Percentiles rank a stretch among this genome's conserved stretches.
Evolutionary conservation across 2,113 vertebrate genomes (phyloP).

Genomic region (Tympanuchus pallidicinctus): DNA sequence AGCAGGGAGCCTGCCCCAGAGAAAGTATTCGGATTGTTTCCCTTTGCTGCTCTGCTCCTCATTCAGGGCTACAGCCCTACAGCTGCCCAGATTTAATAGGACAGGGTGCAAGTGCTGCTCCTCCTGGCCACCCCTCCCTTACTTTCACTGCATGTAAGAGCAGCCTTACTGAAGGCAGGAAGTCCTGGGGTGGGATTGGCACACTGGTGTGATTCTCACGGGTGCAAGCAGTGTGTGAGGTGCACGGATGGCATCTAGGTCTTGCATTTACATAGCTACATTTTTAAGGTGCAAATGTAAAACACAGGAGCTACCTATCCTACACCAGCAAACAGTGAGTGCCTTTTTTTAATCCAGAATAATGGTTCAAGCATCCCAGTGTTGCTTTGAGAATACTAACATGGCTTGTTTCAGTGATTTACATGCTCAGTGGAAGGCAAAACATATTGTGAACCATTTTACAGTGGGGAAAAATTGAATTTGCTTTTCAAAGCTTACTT

Average conservation of each 20-base stretch:
- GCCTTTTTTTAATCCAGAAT: neutral
- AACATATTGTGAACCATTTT: neutral
- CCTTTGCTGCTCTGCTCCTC: neutral
- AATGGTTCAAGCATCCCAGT: neutral
- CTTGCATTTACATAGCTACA: neutral
- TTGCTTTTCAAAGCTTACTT: conserved; percentile 8
- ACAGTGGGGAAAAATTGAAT: neutral
- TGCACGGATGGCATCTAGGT: neutral
- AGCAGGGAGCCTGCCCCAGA: neutral
- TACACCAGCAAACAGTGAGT: neutral
- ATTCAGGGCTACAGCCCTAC: no score
- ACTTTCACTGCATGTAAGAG: neutral
- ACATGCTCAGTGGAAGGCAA: neutral
- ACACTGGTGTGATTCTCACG: neutral
- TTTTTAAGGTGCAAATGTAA: neutral
- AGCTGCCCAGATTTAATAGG: neutral
- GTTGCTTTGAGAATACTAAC: neutral
- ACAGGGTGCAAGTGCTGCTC: neutral
- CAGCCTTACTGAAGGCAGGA: neutral
- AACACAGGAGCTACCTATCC: neutral
- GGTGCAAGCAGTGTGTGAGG: neutral
- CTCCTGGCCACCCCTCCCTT: no score
- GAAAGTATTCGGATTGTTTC: neutral
- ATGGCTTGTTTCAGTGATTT: neutral
- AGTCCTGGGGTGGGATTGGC: neutral